These are phyloP conservation scores for Odontamblyopus rebecca DNA, from an alignment of 2,797 vertebrate species.

Conservation along the genomic window DNA sequence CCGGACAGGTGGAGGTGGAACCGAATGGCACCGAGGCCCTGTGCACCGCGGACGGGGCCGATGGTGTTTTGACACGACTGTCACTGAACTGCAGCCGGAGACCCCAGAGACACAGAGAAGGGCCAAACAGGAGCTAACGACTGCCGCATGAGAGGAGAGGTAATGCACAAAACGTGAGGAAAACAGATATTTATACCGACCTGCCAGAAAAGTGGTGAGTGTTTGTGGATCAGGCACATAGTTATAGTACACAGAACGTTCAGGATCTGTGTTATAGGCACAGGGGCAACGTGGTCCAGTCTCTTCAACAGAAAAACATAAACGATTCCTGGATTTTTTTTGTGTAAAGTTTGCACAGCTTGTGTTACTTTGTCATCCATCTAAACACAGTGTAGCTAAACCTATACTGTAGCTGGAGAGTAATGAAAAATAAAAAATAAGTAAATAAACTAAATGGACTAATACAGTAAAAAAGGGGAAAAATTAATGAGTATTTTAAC, in stretches of 20 bases:
- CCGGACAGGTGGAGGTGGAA: slow-evolving; percentile 39
- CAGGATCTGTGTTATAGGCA: not conserved
- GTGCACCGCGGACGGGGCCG: slow-evolving; percentile 45
- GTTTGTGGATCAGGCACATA: not conserved
- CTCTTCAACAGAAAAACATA: not conserved
- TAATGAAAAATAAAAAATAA: not conserved
- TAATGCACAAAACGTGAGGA: slow-evolving; percentile 6
- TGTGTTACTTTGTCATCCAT: no score
- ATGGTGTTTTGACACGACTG: slow-evolving; percentile 66
- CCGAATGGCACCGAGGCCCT: slow-evolving; percentile 53
- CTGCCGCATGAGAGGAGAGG: not conserved
- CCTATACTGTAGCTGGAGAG: not conserved
- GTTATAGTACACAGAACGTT: no score
- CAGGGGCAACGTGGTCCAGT: not conserved
- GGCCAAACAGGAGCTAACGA: slow-evolving; percentile 12
- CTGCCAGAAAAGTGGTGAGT: slow-evolving; percentile 3
- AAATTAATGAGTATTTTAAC: no score
- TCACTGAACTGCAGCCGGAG: slow-evolving; percentile 61
- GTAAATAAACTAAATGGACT: not conserved
- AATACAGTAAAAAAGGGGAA: no score
- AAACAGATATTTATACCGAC: slow-evolving; percentile 12
- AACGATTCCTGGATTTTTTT: no score
- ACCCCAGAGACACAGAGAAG: slow-evolving; percentile 34
- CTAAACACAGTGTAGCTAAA: no score
- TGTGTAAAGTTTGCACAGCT: no score